A percentile compares a stretch with the other conserved stretches of the same genome.
These are phyloP conservation scores for Meandrusa payeni DNA, from an alignment of 2,888 invertebrate species.

Conservation along the genomic window DNA sequence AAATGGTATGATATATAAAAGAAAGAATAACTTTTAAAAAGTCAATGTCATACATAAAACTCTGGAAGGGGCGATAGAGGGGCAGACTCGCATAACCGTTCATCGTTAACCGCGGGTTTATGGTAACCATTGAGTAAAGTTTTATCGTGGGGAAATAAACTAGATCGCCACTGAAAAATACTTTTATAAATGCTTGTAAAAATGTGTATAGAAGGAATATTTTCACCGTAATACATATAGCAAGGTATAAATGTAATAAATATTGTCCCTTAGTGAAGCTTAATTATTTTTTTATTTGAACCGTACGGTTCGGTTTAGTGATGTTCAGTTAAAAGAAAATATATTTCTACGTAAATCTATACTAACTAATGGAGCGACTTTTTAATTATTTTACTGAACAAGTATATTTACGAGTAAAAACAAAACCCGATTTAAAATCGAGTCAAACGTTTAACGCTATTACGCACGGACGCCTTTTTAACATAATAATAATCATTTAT, in stretches of 20 bases:
- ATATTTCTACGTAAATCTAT: no score
- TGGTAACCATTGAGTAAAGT: slow-evolving; percentile 6
- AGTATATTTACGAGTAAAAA: no score
- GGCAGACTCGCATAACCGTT: slow-evolving; percentile 2
- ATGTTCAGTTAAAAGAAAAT: no score
- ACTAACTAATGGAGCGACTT: no score
- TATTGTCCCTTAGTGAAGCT: background rate
- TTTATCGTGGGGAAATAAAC: slow-evolving; percentile 7
- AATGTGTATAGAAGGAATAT: background rate
- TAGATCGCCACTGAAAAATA: slow-evolving; percentile 7
- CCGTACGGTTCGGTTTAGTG: no score
- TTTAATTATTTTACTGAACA: no score
- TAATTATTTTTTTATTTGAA: no score
- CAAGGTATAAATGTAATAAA: background rate
- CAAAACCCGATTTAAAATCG: no score
- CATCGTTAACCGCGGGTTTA: slow-evolving; percentile 6
- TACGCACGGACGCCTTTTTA: no score
- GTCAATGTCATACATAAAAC: slow-evolving; percentile 1
- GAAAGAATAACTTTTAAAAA: background rate
- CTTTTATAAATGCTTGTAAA: background rate
- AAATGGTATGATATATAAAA: background rate
- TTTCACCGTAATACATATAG: background rate
- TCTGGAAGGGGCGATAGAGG: background rate
- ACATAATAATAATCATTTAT: no score
- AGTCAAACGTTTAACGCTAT: no score